These are phyloP conservation scores for Apamea sordens DNA, from an alignment of 2,888 invertebrate genomes.

Conservation along the genomic window DNA sequence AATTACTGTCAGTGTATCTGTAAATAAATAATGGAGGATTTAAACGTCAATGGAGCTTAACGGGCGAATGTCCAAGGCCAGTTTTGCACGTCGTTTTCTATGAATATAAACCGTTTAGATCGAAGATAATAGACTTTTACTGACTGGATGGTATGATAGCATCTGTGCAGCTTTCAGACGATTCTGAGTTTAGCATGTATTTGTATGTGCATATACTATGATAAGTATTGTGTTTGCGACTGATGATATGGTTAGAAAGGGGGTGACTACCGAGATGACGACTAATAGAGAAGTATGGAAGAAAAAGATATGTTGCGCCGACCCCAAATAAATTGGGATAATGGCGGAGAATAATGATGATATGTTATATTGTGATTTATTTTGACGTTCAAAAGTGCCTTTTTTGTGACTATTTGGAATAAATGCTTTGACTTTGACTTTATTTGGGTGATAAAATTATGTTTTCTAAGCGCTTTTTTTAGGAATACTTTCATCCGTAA, in stretches of 20 bases:
- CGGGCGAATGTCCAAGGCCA: conserved; percentile 16
- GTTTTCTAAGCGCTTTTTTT: neutral
- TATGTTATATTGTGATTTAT: too few relatives aligned
- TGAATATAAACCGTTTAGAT: conserved; percentile 17
- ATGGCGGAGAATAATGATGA: too few relatives aligned
- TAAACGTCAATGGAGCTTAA: conserved; percentile 39
- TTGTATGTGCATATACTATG: neutral
- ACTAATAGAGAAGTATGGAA: too few relatives aligned
- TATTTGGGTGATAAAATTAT: neutral
- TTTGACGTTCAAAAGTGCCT: too few relatives aligned
- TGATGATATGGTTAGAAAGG: too few relatives aligned
- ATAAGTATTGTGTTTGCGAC: neutral
- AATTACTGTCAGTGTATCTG: conserved; percentile 47
- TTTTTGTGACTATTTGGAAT: too few relatives aligned
- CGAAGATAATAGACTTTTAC: conserved; percentile 27
- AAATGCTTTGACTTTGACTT: neutral
- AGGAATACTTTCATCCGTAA: neutral
- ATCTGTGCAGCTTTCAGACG: conserved; percentile 10
- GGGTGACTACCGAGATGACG: too few relatives aligned
- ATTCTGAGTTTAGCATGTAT: neutral
- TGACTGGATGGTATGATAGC: neutral
- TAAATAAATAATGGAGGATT: conserved; percentile 45
- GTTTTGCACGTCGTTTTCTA: conserved; percentile 30
- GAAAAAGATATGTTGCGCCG: neutral
- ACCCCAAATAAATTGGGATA: neutral